Percentiles rank a stretch among this genome's conserved stretches.
Evolutionary conservation across 2,113 vertebrate species (phyloP).

Genomic region (Lucifuga dentata): DNA sequence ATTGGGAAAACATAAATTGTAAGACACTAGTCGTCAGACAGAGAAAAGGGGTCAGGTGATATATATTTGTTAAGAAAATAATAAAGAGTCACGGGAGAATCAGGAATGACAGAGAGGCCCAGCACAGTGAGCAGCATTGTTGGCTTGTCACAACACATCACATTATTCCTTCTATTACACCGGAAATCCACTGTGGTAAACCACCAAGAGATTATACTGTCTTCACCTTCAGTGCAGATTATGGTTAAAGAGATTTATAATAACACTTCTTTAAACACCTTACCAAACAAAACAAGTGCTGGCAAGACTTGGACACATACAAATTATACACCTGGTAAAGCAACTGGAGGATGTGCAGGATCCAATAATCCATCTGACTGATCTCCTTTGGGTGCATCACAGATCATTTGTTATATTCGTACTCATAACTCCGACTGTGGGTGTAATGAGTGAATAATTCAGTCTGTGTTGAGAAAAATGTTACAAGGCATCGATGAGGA

Average conservation of each 20-base stretch:
- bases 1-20: too few species aligned
- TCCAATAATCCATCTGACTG: not conserved
- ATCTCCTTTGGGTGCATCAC: slow-evolving; percentile 4
- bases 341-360: too few species aligned
- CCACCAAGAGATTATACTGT: not conserved
- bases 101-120: slow-evolving; percentile 12
- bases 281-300: not conserved
- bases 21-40: not conserved
- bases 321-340: too few species aligned
- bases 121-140: slow-evolving; percentile 29
- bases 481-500: slow-evolving; percentile 5
- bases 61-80: slow-evolving; percentile 12
- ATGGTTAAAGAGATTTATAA: not conserved
- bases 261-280: not conserved
- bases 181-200: slow-evolving; percentile 2
- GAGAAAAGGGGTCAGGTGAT: not conserved
- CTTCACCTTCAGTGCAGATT: not conserved
- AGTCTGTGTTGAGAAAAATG: slow-evolving; percentile 21
- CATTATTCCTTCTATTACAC: slow-evolving; percentile 6
- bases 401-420: slow-evolving; percentile 21
- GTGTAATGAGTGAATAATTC: slow-evolving; percentile 34
- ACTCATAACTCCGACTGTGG: slow-evolving; percentile 18
- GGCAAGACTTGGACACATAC: too few species aligned
- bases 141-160: slow-evolving; percentile 44
- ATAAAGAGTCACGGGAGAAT: slow-evolving; percentile 17